Evolutionary conservation across 2,113 vertebrate genomes (phyloP), one percentile per base, ranked within the genome.

Genomic region (Gracilinanus agilis): DNA sequence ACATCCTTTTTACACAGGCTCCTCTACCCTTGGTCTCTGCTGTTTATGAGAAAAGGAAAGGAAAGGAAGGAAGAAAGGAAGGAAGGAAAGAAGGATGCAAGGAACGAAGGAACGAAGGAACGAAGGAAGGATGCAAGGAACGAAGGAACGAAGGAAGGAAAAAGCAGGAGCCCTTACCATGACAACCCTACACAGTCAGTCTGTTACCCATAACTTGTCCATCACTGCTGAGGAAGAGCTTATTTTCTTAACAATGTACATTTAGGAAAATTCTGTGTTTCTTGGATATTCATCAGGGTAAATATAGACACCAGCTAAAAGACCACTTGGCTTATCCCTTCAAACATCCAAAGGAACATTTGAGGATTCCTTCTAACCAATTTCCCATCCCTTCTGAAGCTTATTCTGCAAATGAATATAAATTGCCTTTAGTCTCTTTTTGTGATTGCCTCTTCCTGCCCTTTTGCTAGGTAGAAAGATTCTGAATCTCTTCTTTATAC

Each of bases 131-230:
- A 49, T 23, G 49, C 3, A 49, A 5, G 92, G 95, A 96, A 97
- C 3, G 49, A 54, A 75, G 83, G 49, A 89, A 92, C n/a, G 13
- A 13, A 8, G 83, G 24, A 53, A 55, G 29, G 88, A 56, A 95
- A 75, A 89, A 94, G 93, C 90, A 1, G 24, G 95, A 54, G 97
- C 90, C 88, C 94, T 96, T 97, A 89, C 97, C 95, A 97, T 97
- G 96, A 97, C 95, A 97, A 97, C 96, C 75, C 56, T 89, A 53
- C 19, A 19, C n/a, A 40, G n/a, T 58, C 54, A 91, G 94, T 95
- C 56, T 54, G 90, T 92, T 92, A 92, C 27, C 95, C 90, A 88
- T 92, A 94, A 97, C 83, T 29, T 92, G 24, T 92, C 94, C 90
- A 54, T 95, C 91, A 90, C 27, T 94, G 56, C 90, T 95, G 93